Conservation (phyloP, 1,140 invertebrate genomes). For the Radopholus similis region DNA sequence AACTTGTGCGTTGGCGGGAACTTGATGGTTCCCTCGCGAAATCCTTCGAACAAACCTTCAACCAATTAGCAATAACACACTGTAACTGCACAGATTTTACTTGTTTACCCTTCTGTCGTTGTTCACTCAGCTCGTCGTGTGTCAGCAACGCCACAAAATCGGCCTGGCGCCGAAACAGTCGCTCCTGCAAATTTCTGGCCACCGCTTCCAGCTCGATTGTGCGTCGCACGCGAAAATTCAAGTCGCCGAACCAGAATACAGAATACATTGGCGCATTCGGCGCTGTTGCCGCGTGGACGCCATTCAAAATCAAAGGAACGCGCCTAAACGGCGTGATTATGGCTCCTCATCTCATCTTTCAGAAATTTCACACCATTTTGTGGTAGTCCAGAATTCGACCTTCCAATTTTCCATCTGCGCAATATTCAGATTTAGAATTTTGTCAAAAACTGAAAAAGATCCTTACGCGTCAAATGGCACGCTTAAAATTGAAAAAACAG, state of each 20-base stretch:
- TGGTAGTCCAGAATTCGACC: constrained; percentile 41
- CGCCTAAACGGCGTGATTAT: too few relatives aligned
- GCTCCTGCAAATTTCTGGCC: constrained; percentile 23
- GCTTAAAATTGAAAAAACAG: too few relatives aligned
- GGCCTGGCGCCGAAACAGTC: constrained; percentile 20
- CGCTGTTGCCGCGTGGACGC: neutral
- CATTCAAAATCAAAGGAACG: constrained; percentile 32
- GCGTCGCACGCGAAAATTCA: constrained; percentile 36
- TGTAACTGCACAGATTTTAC: constrained; percentile 4
- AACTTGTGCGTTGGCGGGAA: constrained; percentile 51
- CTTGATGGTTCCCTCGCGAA: constrained; percentile 33
- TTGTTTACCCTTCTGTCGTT: constrained; percentile 33
- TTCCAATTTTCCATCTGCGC: constrained; percentile 40
- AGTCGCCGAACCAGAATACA: constrained; percentile 47
- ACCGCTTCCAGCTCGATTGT: constrained; percentile 1
- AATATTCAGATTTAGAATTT: neutral
- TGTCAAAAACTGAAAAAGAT: constrained; percentile 3
- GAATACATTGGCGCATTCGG: constrained; percentile 21
- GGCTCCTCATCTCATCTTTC: too few relatives aligned
- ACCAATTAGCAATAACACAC: constrained; percentile 11
- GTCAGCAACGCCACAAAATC: constrained; percentile 26
- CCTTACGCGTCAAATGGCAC: constrained; percentile 47
- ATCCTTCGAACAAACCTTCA: constrained; percentile 40
- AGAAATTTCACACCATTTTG: too few relatives aligned
- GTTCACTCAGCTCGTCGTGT: constrained; percentile 34